Base-by-base conservation (phyloP, 1,140 invertebrate genomes). In the Brachionus asplanchnoidis region DNA sequence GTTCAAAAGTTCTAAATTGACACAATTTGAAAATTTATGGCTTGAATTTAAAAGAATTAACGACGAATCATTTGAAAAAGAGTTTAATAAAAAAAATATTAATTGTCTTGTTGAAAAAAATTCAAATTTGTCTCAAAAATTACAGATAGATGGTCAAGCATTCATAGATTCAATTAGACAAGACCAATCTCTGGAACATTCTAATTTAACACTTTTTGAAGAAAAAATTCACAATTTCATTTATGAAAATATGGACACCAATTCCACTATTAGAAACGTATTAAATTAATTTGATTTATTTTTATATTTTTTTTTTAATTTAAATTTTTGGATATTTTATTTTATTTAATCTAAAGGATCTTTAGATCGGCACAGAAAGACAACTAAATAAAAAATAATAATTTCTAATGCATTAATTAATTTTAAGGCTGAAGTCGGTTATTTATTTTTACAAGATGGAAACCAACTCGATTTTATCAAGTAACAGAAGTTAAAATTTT, bases 1-100 rank as follows among this genome's bases (percentile, higher is more conserved):
- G 42, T 77, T 77, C 46, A 77, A 50, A 77, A 23, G 46, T 12
- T n/a, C 5, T 23, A 77, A 77, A 50, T 36, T 77, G 20, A n/a
- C 3, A 14, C 42, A 77, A 50, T 77, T 77, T 50, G 73, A 77
- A 50, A 50, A 50, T 12, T 12, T 50, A n/a, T 77, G 73, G 73
- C 46, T 77, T 28, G 26, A 77, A 53, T 77, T 77, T 12, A 50
- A 26, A 26, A 77, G 53, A 26, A 46, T 77, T 8, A 77, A 77
- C 12, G 20, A 50, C 1, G 73, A 77, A 23, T 46, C 44, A 6
- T 77, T 77, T 1, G 73, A 50, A 50, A 77, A 77, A 14, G 73
- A 77, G 23, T 77, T 77, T 17, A 77, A 77, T 26, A 77, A 50
- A 77, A 44, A 77, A 46, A 77, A 77, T 28, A 77, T 77, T 50